Percentiles rank a stretch among this genome's conserved stretches.
These are phyloP conservation scores for Heterocephalus glaber DNA, from an alignment of 2,113 vertebrate genomes.

Conservation along the genomic window DNA sequence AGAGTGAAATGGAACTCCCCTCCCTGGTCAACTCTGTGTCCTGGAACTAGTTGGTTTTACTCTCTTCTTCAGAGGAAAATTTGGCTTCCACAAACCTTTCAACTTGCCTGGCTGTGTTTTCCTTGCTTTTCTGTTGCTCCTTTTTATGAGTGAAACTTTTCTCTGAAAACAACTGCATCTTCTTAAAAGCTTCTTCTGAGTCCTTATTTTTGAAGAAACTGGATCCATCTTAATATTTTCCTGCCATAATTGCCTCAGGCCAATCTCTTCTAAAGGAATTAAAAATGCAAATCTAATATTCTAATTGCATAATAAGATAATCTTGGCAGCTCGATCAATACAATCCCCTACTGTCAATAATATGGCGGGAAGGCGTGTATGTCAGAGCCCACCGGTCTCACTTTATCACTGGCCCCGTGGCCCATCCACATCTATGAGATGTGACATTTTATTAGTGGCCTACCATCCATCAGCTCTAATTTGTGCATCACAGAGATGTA, in stretches of 20 bases:
- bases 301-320: conserved; percentile 91
- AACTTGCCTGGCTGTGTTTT: conserved; percentile 46
- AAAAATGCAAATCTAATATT: conserved; percentile 95
- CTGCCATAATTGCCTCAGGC: conserved; percentile 83
- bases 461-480: conserved; percentile 84
- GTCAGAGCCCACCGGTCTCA: conserved; percentile 88
- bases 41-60: not conserved
- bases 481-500: conserved; percentile 80
- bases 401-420: conserved; percentile 89
- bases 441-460: conserved; percentile 85
- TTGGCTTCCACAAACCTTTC: conserved; percentile 52
- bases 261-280: conserved; percentile 91
- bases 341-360: conserved; percentile 84
- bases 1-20: not conserved
- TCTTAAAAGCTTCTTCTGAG: conserved; percentile 84
- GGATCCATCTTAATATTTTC: conserved; percentile 85
- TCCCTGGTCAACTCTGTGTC: not conserved
- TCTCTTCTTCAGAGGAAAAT: conserved; percentile 22
- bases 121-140: conserved; percentile 76
- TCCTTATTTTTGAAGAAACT: conserved; percentile 76
- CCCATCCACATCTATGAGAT: conserved; percentile 82
- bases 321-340: conserved; percentile 91
- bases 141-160: conserved; percentile 72
- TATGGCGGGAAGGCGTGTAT: conserved; percentile 79
- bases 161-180: conserved; percentile 76